Conservation (phyloP, 2,113 vertebrate genomes). For the Camelus bactrianus region DNA sequence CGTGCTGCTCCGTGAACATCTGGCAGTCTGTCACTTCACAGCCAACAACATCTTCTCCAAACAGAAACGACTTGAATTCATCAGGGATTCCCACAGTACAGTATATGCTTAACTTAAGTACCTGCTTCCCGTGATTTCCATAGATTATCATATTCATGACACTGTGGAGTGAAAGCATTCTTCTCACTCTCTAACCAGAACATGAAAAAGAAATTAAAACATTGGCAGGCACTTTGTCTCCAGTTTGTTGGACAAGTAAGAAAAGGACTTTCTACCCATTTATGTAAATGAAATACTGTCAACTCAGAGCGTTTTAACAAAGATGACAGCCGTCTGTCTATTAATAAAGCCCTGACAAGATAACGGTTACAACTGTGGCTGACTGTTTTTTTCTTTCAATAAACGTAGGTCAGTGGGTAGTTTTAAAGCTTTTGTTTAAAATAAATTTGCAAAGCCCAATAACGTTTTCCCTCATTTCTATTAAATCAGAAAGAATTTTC, state of each 20-base stretch:
- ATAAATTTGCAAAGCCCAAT: slow-evolving; percentile 28
- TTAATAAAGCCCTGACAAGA: slow-evolving; percentile 84
- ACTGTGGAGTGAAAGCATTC: slow-evolving; percentile 89
- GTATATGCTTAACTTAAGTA: slow-evolving; percentile 92
- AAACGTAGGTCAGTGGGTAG: slow-evolving; percentile 66
- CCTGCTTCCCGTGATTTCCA: slow-evolving; percentile 92
- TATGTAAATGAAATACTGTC: slow-evolving; percentile 89
- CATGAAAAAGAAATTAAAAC: slow-evolving; percentile 91
- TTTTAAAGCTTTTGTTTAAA: slow-evolving; percentile 68
- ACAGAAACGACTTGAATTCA: slow-evolving; percentile 89
- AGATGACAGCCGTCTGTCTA: slow-evolving; percentile 85
- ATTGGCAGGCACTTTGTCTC: slow-evolving; percentile 92
- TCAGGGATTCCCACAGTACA: slow-evolving; percentile 89
- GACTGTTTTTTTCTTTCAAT: slow-evolving; percentile 68
- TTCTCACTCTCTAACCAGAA: slow-evolving; percentile 88
- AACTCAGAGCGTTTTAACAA: slow-evolving; percentile 83
- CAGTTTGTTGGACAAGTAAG: slow-evolving; percentile 89
- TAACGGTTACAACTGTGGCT: slow-evolving; percentile 75
- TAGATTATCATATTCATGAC: slow-evolving; percentile 96
- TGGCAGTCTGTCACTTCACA: slow-evolving; percentile 90
- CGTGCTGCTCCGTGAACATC: slow-evolving; percentile 88
- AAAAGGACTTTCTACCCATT: slow-evolving; percentile 87
- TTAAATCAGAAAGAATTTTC: neutral
- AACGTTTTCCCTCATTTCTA: neutral
- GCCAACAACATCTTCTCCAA: slow-evolving; percentile 90